Base-by-base conservation (phyloP, 2,888 invertebrate genomes). In the Apotomis turbidana region DNA sequence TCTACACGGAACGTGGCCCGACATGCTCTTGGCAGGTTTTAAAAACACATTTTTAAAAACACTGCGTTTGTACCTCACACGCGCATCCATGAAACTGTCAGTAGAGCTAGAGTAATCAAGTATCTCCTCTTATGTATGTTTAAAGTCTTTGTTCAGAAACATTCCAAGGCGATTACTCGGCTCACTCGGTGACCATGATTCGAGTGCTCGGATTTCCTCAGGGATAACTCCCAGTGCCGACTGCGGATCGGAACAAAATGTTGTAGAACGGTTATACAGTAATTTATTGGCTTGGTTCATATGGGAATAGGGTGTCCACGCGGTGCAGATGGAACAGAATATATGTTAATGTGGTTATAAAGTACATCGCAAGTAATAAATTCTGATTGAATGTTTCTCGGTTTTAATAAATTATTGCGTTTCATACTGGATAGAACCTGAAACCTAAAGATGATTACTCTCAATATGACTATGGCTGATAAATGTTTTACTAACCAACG, bases 261-360 rank as follows among this genome's bases (percentile, higher is more conserved):
- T 52, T 60, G 64, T 66, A 66, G 64, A 70, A 9, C 51, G 58
- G 70, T 70, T 63, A 63, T 70, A 63, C 52, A 46, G 59, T 70
- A 54, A 70, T 70, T 70, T 70, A 70, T 70, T 70, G 64, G 64
- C 54, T 55, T 66, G 54, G 54, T 49, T 52, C 59, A 51, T 52
- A 44, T 68, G 58, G 52, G 61, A 54, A 38, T 44, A 15, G 46
- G 54, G 54, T 69, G 44, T 69, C 54, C 9, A 36, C 46, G 10
- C 52, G 5, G 8, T 13, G 9, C 46, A 38, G 13, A 67, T 51
- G 38, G 52, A 63, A 52, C 13, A 8, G 36, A 5, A 38, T 61
- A 49, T 10, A 49, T 27, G 15, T 60, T 60, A 41, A 41, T 41
- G 3, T 41, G 41, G 5, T 3, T 41, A 27, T 27, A 6, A 41